phyloP scores from a whole-genome alignment of 2,113 vertebrate genomes.

The Poeciliopsis prolifica region DNA sequence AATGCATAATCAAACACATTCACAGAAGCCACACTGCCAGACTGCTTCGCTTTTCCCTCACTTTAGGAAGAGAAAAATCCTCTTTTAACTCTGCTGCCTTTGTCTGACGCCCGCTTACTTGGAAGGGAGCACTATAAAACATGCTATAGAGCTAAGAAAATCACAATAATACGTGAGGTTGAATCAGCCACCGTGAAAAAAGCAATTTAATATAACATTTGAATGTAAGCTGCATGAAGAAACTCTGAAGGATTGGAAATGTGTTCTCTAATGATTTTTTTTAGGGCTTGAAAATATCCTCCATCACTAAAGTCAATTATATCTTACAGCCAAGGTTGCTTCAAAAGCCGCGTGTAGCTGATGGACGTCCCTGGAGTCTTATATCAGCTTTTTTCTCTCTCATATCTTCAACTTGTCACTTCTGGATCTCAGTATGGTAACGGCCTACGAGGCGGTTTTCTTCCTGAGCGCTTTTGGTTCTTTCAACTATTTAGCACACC shows the following conservation, averaged over 20 bases:
- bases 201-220: slow-evolving; percentile 23
- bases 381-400: neutral
- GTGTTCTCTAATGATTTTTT: too few relatives aligned
- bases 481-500: too few relatives aligned
- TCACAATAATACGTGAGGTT: slow-evolving; percentile 1
- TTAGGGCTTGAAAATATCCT: neutral
- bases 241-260: neutral
- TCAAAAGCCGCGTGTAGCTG: neutral
- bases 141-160: slow-evolving; percentile 19
- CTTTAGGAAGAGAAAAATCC: slow-evolving; percentile 5
- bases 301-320: neutral
- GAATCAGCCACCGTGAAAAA: slow-evolving; percentile 12
- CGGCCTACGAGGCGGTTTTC: too few relatives aligned
- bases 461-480: too few relatives aligned
- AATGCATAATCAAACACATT: slow-evolving; percentile 2
- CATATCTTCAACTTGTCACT: neutral
- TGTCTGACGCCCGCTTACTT: slow-evolving; percentile 19
- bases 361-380: neutral
- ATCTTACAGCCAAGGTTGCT: neutral
- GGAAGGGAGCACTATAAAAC: slow-evolving; percentile 1
- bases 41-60: slow-evolving; percentile 5
- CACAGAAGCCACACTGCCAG: neutral
- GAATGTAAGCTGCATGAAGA: neutral
- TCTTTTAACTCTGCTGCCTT: slow-evolving; percentile 6
- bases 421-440: too few relatives aligned